Conservation (phyloP, 2,113 vertebrate genomes). For the Caranx melampygus region DNA sequence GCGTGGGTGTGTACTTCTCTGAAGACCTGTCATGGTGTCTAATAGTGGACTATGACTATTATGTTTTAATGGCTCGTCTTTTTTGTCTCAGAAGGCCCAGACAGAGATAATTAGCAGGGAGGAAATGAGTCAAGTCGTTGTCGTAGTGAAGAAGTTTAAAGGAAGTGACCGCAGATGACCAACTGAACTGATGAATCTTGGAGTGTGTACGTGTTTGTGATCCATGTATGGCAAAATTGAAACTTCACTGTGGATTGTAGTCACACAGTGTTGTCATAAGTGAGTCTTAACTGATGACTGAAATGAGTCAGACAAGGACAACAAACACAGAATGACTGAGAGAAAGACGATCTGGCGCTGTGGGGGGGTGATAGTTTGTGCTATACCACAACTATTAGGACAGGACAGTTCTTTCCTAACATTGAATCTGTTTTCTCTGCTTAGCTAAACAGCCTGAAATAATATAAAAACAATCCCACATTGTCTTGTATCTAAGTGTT, state of each 20-base stretch:
- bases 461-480: not conserved
- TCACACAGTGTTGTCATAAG: conserved; percentile 21
- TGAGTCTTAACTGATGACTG: not conserved
- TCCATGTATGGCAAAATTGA: conserved; percentile 35
- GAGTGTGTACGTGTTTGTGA: conserved; percentile 40
- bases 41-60: conserved; percentile 9
- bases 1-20: not conserved
- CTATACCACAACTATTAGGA: not conserved
- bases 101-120: conserved; percentile 67
- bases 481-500: not conserved
- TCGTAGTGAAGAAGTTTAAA: conserved; percentile 60
- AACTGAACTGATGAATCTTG: conserved; percentile 47
- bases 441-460: not conserved
- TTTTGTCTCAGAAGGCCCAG: conserved; percentile 41
- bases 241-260: conserved; percentile 9
- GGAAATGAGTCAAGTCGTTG: conserved; percentile 72
- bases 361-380: conserved; percentile 25
- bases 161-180: conserved; percentile 73
- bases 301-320: conserved; percentile 41
- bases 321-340: not conserved
- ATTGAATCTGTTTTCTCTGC: not conserved
- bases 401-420: not conserved
- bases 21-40: not conserved
- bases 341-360: conserved; percentile 13
- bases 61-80: conserved; percentile 33